These are phyloP conservation scores for Phycodurus eques DNA, from an alignment of 2,113 vertebrate genomes.

Conservation along the genomic window DNA sequence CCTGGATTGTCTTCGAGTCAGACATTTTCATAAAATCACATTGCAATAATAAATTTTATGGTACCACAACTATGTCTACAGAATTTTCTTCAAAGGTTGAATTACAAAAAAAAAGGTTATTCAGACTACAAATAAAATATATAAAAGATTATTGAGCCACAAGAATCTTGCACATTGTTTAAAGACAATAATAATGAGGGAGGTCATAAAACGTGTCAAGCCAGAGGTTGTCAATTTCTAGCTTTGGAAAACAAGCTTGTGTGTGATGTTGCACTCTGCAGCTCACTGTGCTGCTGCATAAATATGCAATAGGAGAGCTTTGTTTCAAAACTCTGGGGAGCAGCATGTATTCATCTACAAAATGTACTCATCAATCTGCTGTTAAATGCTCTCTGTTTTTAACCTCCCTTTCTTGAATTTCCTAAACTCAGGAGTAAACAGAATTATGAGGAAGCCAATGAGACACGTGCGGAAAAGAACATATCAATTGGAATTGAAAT, in stretches of 20 bases:
- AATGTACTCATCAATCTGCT: conserved; percentile 23
- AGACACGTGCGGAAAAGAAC: conserved; percentile 26
- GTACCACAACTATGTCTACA: neutral
- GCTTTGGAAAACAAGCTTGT: neutral
- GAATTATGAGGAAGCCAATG: conserved; percentile 12
- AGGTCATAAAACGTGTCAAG: neutral
- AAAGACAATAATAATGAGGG: neutral
- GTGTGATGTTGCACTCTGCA: neutral
- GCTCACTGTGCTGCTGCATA: conserved; percentile 5
- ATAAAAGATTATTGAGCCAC: neutral
- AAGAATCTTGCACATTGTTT: conserved; percentile 1
- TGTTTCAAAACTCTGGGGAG: conserved; percentile 16
- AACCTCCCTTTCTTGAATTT: conserved; percentile 18
- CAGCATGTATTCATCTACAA: conserved; percentile 1
- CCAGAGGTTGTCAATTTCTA: conserved; percentile 1
- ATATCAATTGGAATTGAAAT: conserved; percentile 13
- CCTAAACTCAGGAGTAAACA: neutral
- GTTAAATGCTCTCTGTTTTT: conserved; percentile 11
- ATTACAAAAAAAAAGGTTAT: neutral
- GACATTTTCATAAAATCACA: neutral
- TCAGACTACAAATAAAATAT: neutral
- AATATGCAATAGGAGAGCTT: conserved; percentile 20
- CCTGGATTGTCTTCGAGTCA: no score
- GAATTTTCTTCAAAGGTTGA: neutral
- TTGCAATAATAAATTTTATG: neutral